Evolutionary conservation across 1,140 invertebrate genomes (phyloP).

Genomic region (Lerema accius): DNA sequence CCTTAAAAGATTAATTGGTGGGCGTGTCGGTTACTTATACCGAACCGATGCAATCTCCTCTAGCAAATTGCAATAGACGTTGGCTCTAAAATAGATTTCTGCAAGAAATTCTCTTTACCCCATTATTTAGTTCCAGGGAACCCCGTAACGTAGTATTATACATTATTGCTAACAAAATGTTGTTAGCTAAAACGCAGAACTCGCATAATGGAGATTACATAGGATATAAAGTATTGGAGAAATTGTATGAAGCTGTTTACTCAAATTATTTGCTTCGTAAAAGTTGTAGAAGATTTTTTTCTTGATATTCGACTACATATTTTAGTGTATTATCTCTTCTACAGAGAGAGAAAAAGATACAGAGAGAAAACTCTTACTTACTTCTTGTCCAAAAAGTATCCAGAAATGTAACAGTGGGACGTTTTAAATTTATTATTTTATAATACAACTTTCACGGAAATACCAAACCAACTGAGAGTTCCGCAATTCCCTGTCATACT

Average conservation of each 20-base stretch:
- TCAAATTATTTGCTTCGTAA: neutral
- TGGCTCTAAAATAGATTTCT: conserved; percentile 23
- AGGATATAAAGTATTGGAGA: neutral
- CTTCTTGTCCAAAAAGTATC: no score
- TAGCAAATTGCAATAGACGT: conserved; percentile 22
- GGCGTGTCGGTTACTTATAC: conserved; percentile 14
- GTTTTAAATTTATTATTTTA: no score
- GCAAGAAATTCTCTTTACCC: conserved; percentile 22
- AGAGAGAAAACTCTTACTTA: no score
- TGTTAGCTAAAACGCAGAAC: neutral
- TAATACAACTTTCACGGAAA: no score
- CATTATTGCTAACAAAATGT: conserved; percentile 15
- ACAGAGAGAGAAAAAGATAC: no score
- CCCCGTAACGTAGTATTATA: conserved; percentile 13
- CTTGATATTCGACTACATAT: no score
- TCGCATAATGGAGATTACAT: conserved; percentile 1
- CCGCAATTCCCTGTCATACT: no score
- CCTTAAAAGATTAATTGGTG: conserved; percentile 12
- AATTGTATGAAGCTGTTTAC: neutral
- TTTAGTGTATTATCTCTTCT: no score
- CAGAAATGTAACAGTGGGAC: no score
- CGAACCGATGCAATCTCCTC: conserved; percentile 24
- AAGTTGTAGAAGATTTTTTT: no score
- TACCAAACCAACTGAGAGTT: no score
- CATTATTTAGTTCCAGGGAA: conserved; percentile 21